Percentiles rank a stretch among this genome's conserved stretches.
These are phyloP conservation scores for Sabatieria punctata DNA, from an alignment of 2,888 invertebrate genomes.

Conservation along the genomic window DNA sequence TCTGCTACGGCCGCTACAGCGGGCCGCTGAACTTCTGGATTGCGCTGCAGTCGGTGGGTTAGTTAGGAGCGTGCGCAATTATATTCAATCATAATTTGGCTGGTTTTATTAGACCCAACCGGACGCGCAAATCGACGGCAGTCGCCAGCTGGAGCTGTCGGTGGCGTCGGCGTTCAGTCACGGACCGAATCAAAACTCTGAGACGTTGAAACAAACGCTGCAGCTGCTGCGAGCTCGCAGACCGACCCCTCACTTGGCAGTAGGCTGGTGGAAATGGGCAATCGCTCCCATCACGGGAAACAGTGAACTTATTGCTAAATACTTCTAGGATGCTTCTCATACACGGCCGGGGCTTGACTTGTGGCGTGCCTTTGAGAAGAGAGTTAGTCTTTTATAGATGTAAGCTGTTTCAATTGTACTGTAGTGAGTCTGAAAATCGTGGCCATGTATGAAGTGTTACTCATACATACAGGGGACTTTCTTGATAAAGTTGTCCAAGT, in stretches of 20 bases:
- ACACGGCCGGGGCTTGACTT: too few species aligned
- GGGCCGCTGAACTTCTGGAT: background rate
- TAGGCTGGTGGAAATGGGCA: slow-evolving; percentile 6
- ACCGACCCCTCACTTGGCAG: background rate
- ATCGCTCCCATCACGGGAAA: too few species aligned
- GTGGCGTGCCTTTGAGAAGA: too few species aligned
- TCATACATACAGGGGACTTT: too few species aligned
- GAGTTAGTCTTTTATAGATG: too few species aligned
- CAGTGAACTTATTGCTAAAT: too few species aligned
- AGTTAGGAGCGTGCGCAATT: background rate
- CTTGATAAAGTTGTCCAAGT: too few species aligned
- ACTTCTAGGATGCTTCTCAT: too few species aligned
- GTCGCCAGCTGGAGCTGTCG: background rate
- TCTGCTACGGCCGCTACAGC: background rate
- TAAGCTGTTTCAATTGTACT: too few species aligned
- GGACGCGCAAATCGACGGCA: background rate
- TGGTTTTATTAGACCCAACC: background rate
- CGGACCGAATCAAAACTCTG: slow-evolving; percentile 1
- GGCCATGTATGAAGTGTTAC: too few species aligned
- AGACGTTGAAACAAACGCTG: background rate
- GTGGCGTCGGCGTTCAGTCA: slow-evolving; percentile 6
- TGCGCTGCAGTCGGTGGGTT: too few species aligned
- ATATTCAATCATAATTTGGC: background rate
- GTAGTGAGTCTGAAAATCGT: too few species aligned
- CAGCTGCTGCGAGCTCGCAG: background rate